These are phyloP conservation scores for Meiosimyza platycephala DNA, from an alignment of 2,888 invertebrate species.

Conservation along the genomic window DNA sequence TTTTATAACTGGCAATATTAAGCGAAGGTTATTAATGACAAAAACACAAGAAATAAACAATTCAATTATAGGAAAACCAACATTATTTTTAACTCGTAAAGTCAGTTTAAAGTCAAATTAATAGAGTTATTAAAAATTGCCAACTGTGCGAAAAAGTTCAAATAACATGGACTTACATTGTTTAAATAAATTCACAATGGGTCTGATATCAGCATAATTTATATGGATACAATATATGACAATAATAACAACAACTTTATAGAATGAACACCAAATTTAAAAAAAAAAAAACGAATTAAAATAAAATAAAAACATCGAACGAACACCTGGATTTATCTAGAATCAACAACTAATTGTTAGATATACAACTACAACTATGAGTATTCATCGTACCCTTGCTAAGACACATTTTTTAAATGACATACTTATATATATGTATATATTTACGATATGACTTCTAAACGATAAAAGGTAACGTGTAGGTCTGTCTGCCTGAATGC, in stretches of 20 bases:
- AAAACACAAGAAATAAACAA: no score
- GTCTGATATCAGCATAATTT: no score
- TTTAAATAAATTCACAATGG: no score
- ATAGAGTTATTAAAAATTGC: no score
- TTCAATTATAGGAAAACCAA: no score
- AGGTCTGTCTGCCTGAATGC: background rate
- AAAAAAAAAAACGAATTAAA: background rate
- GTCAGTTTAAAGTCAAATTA: no score
- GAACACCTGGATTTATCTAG: constrained; percentile 43
- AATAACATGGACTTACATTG: no score
- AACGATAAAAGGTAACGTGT: background rate
- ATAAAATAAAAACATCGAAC: constrained; percentile 16
- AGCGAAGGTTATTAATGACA: no score
- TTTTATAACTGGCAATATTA: no score
- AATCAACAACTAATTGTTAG: constrained; percentile 39
- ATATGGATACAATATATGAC: background rate
- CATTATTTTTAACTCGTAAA: no score
- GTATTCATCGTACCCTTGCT: background rate
- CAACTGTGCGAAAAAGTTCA: no score
- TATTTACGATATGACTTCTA: background rate
- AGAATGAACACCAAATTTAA: background rate
- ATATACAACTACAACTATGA: constrained; percentile 1
- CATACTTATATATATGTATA: background rate
- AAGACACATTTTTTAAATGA: constrained; percentile 16
- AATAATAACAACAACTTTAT: background rate